Base-by-base conservation (phyloP, 2,888 invertebrate genomes). In the Phragmatobia fuliginosa region DNA sequence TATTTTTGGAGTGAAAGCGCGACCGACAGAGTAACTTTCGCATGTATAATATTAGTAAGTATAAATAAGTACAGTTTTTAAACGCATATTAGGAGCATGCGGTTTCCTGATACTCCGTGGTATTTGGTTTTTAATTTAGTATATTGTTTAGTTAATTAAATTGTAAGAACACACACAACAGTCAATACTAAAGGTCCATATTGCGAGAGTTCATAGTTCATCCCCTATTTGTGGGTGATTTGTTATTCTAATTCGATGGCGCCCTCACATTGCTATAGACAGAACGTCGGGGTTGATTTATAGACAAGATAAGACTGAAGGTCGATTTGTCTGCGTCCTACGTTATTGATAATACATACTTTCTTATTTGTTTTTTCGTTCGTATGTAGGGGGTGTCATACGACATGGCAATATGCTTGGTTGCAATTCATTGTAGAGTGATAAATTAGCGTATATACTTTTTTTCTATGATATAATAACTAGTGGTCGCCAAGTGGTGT, bases 191-290 rank as follows among this genome's bases (percentile, higher is more conserved):
- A 49, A 68, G 11, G 33, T 64, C 70, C n/a, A 75, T 73, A 73
- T 80, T 77, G 71, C 1, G 62, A 66, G 18, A 72, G 71, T 74
- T 76, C 70, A 78, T 79, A 79, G 79, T 81, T 77, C 73, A 74
- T 72, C 81, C 81, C 81, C 80, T 69, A 78, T 81, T 76, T 60
- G 68, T 65, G 62, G 31, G 64, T 70, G 66, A 79, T 81, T 81
- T 81, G 78, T 81, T 81, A 81, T 79, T 81, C 81, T 76, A 80
- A 81, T 81, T 79, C 78, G 76, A 73, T 71, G 56, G 73, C 75
- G 69, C 78, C 81, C 80, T 76, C 70, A 68, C 73, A 72, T 66
- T 78, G 76, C 76, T 78, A 81, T 77, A 74, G 76, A 73, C 68
- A 61, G 63, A 41, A 74, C 36, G 49, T 71, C 78, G 71, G 77